Base-by-base conservation (phyloP, 1,140 invertebrate species). In the Drosophila arawakana region DNA sequence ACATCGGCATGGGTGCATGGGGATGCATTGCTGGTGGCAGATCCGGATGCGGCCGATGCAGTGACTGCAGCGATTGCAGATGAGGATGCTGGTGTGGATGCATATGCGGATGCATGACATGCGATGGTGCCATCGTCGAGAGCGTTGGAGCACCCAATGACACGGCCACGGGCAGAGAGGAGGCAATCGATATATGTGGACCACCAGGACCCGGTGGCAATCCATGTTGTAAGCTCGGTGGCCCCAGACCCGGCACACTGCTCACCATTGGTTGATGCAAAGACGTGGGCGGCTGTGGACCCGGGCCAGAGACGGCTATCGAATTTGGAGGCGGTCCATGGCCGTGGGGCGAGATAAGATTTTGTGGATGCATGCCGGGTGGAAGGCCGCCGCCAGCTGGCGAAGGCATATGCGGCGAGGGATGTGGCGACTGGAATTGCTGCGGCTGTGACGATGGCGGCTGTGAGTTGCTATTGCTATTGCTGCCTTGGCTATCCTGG, bases 351-450 rank as follows among this genome's bases (percentile, higher is more conserved):
- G 82, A 78, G 93, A 95, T 95, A 58, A 95, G 92, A 91, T 95
- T 95, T 92, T 94, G 95, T 50, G 95, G 94, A 92, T 95, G 44
- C 93, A 94, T 80, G 7, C 91, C 91, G 6, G 93, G 92, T 7
- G 92, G 92, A 13, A 85, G 63, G 9, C 78, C 85, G 13, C 80
- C 78, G 21, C 81, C 78, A 11, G 82, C 91, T 39, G 91, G 85
- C 9, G 91, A 91, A 68, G 89, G 91, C 79, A 91, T 83, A 46
- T 92, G 88, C 55, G 90, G 85, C 68, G 91, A 92, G 46, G 90
- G 89, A 84, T 91, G 91, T 66, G 86, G 91, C 43, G 89, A 92
- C 69, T 91, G 90, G 70, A 91, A 91, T 79, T 90, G 85, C 63
- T 90, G 84, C 37, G 81, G 71, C 58, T 83, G 79, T 3, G 92